Evolutionary conservation across 2,113 vertebrate species (phyloP), one percentile per base, ranked within the genome.

Genomic region (Osmerus mordax): DNA sequence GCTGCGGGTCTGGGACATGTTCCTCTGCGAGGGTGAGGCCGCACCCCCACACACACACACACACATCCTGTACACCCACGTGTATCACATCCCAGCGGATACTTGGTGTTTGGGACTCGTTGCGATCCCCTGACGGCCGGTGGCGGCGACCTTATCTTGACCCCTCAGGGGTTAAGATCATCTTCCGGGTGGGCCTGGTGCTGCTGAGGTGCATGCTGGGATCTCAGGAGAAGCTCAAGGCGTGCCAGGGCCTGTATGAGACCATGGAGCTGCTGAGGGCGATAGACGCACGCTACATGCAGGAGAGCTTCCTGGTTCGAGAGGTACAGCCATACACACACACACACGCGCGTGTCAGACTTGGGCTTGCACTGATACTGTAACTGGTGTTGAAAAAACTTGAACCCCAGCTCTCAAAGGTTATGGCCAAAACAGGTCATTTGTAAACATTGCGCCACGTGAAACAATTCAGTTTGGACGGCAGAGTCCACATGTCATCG

Each of bases 1-100:
- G 83, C 90, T 99, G 81, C 94, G 97, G 0, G 91, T 99, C 75
- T 99, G 97, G 97, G 97, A 99, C 90, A 98, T 99, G 95, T 99
- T 99, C 86, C 95, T 99, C 56, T 98, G 96, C 3, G 97, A 99
- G 90, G 97, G 97, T 97, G 86, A 69, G 11, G 14, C 1, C 15
- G 5, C n/a, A 28, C 55, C 8, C 29, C 19, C 69, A 41, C 73
- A 72, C 72, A 70, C 69, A 28, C 52, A 53, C 47, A 0, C 9
- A 52, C 41, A 23, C 65, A 2, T 41, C 15, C 14, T 8, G 52
- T 25, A 53, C 70, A 25, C 58, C 61, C 21, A 63, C 23, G 53
- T 47, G 7, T 47, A 47, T 47, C 41, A 47, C 9, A 47, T 12
- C 41, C 41, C 41, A 47, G 41, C 41, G 5, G 41, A 47, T 47